These are phyloP conservation scores for Pristis pectinata DNA, from an alignment of 2,797 vertebrate species.

Conservation along the genomic window DNA sequence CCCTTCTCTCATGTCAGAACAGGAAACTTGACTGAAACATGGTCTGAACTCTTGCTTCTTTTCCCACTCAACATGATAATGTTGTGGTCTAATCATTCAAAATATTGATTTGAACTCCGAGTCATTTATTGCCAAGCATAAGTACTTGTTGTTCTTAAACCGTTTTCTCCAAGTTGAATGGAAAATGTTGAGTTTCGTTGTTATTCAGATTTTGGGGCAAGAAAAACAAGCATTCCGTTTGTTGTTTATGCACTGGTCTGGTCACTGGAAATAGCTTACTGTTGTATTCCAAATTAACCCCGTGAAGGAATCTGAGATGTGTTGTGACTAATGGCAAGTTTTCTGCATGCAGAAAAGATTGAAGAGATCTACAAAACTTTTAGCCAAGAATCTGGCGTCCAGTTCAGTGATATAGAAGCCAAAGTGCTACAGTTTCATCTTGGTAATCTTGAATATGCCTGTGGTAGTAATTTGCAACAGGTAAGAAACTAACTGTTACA, in stretches of 20 bases:
- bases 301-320: neutral
- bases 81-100: neutral
- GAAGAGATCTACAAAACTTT: slow-evolving; percentile 91
- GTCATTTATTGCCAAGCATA: neutral
- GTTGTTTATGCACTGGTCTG: neutral
- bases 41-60: neutral
- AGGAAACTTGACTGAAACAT: neutral
- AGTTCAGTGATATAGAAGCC: slow-evolving; percentile 88
- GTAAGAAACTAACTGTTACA: slow-evolving; percentile 51
- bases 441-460: slow-evolving; percentile 92
- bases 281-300: neutral
- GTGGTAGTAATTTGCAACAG: slow-evolving; percentile 84
- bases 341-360: slow-evolving; percentile 74
- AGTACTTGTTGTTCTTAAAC: neutral
- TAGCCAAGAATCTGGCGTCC: slow-evolving; percentile 86
- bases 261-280: neutral
- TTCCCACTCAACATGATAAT: neutral
- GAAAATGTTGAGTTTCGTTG: neutral
- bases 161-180: neutral
- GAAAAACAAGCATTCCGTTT: neutral
- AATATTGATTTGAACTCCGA: neutral
- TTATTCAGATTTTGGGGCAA: neutral
- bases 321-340: neutral
- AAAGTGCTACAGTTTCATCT: slow-evolving; percentile 95
- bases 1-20: neutral